Base-by-base conservation (phyloP, 2,888 invertebrate genomes). In the Ceratothoa steindachneri region DNA sequence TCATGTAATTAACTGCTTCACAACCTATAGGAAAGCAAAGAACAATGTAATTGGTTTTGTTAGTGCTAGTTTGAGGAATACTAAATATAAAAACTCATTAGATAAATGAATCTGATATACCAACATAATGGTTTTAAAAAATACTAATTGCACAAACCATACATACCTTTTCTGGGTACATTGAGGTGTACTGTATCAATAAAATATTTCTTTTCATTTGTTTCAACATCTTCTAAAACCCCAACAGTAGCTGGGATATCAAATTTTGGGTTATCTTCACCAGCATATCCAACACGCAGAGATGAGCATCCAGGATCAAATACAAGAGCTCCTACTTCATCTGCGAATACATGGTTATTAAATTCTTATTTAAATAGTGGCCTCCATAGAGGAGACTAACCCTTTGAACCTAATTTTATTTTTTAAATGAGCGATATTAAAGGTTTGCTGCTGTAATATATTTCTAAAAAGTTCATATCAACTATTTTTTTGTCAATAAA, bases 191-290 rank as follows among this genome's bases (percentile, higher is more conserved):
- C 95, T 4, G 97, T 96, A 82, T 98, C 99, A 31, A 99, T 93
- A 60, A 53, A 71, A 69, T 77, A 75, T 24, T 85, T 86, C 65
- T 74, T 70, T 31, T 87, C 86, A 77, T 86, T 82, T 30, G 85
- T 75, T 15, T 83, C 83, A 52, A 81, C 84, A 80, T 87, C 88
- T 31, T 93, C 93, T 83, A 88, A 87, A 5, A 95, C 90, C 0
- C 97, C 97, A 30, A 96, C 91, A 55, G 93, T 91, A 0, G 95
- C 91, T 0, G 97, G 97, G 74, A 97, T 95, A 87, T 98, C 97
- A 0, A 95, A 95, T 87, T 98, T 99, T 1, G 99, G 99, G n/a
- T 95, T 93, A 84, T 99, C 99, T 84, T 99, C 99, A 82, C 97
- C 96, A 7, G 96, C 96, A 87, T 94, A 97, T 71, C 96, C 97